Evolutionary conservation across 1,140 invertebrate species (phyloP).

Genomic region (Phortica variegata): DNA sequence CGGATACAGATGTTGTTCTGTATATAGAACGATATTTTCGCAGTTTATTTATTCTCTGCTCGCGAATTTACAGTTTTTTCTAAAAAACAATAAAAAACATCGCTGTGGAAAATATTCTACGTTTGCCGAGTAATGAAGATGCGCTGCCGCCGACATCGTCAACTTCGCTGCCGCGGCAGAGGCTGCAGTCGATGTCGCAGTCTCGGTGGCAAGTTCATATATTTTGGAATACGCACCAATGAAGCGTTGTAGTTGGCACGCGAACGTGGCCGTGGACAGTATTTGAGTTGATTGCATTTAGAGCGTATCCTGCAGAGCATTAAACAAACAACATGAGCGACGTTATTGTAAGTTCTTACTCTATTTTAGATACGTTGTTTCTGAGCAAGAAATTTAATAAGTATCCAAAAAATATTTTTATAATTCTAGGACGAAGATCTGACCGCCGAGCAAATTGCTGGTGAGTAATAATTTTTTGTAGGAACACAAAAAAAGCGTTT

Average conservation of each 20-base stretch:
- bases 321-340: slow-evolving; percentile 40
- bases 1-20: slow-evolving; percentile 12
- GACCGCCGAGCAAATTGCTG: slow-evolving; percentile 65
- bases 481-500: background rate
- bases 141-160: slow-evolving; percentile 6
- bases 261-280: too few relatives aligned
- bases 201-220: slow-evolving; percentile 48
- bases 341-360: slow-evolving; percentile 14
- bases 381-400: too few relatives aligned
- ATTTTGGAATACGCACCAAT: slow-evolving; percentile 49
- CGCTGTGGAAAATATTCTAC: slow-evolving; percentile 45
- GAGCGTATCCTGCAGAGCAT: too few relatives aligned
- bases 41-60: slow-evolving; percentile 42
- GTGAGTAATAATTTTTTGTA: slow-evolving; percentile 1
- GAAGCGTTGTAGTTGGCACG: slow-evolving; percentile 41
- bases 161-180: too few relatives aligned
- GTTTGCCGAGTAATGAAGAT: slow-evolving; percentile 28
- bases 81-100: slow-evolving; percentile 53
- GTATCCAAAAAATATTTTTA: too few relatives aligned
- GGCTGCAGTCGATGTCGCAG: slow-evolving; percentile 21
- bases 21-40: slow-evolving; percentile 5
- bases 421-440: slow-evolving; percentile 63
- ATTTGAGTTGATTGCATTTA: too few relatives aligned
- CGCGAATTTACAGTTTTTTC: slow-evolving; percentile 48
- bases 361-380: background rate